These are phyloP conservation scores for Phalloptychus januarius DNA, from an alignment of 2,797 vertebrate genomes.

Conservation along the genomic window DNA sequence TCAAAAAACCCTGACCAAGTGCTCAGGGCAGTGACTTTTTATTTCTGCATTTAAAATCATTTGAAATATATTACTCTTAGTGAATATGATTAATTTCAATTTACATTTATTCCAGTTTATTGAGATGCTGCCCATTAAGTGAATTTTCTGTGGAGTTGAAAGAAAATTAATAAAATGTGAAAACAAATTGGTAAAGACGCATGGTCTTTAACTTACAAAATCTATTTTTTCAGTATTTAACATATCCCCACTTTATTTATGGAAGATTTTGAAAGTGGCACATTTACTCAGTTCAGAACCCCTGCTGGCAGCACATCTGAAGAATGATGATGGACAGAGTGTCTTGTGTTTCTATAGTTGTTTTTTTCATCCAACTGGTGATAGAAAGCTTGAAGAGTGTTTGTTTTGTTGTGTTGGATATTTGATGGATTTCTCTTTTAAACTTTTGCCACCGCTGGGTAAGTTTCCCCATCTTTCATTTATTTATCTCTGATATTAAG, in stretches of 20 bases:
- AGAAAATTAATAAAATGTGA: background rate
- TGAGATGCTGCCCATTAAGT: background rate
- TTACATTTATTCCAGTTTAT: background rate
- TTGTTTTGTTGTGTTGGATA: background rate
- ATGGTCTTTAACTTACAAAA: background rate
- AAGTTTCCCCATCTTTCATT: background rate
- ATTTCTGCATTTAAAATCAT: background rate
- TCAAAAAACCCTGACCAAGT: background rate
- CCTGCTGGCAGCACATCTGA: background rate
- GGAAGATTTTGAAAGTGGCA: background rate
- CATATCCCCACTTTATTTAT: background rate
- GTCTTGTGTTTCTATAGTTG: background rate
- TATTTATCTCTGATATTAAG: background rate
- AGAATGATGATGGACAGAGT: background rate
- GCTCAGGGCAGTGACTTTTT: background rate
- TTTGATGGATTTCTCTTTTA: conserved; percentile 1
- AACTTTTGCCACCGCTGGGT: background rate
- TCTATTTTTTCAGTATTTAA: background rate
- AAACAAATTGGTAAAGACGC: background rate
- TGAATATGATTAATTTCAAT: background rate
- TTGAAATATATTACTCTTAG: background rate
- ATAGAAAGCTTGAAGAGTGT: background rate
- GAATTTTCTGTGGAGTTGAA: background rate
- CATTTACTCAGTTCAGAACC: background rate
- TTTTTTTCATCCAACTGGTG: background rate